Conservation (phyloP, 2,113 vertebrate genomes). For the Trachemys scripta region DNA sequence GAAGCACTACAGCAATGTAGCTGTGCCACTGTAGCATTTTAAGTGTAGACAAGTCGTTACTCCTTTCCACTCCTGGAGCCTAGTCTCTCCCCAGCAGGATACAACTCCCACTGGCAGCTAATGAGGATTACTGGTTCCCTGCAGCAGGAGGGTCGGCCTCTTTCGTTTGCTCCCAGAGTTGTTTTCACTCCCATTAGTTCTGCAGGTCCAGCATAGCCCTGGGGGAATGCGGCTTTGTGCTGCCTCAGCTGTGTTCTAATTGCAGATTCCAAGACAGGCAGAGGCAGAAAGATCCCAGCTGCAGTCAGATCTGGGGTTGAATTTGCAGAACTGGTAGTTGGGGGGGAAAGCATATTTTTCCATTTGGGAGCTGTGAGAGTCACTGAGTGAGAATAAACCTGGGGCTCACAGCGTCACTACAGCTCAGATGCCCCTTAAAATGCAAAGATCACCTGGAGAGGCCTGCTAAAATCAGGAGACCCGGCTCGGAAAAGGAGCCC, state of each 20-base stretch:
- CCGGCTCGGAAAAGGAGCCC: not conserved
- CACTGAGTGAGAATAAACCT: not conserved
- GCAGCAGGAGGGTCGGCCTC: not conserved
- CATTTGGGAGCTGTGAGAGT: not conserved
- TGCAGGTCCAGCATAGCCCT: not conserved
- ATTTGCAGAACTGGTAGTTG: not conserved
- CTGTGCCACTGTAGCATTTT: not conserved
- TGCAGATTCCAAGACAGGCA: not conserved
- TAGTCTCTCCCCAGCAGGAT: not conserved
- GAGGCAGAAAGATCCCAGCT: not conserved
- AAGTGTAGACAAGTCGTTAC: not conserved
- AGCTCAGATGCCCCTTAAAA: not conserved
- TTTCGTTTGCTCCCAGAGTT: not conserved
- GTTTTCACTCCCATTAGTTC: not conserved
- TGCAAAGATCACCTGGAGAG: not conserved
- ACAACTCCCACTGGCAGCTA: not conserved
- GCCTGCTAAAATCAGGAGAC: not conserved
- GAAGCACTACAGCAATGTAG: not conserved
- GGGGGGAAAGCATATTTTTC: not conserved
- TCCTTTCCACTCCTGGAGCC: fast-evolving
- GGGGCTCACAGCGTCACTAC: not conserved
- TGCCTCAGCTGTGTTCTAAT: not conserved
- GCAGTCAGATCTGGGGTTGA: not conserved
- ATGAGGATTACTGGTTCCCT: not conserved
- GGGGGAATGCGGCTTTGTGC: not conserved